These are phyloP conservation scores for Cotesia chilonis DNA, from an alignment of 1,140 invertebrate genomes.

Conservation along the genomic window DNA sequence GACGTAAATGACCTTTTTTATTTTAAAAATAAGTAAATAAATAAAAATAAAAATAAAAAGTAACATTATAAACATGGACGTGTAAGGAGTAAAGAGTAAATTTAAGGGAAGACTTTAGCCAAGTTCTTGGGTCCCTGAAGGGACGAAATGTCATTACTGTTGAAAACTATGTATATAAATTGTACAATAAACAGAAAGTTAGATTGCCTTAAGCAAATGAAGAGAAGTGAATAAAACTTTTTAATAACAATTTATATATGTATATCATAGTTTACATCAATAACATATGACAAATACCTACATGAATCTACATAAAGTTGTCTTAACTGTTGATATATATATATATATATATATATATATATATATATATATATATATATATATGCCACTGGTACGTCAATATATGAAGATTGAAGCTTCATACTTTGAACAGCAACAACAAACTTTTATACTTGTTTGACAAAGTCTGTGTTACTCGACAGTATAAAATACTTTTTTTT, in stretches of 20 bases:
- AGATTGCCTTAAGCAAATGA: constrained; percentile 16
- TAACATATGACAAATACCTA: constrained; percentile 25
- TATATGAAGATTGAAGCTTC: too few relatives aligned
- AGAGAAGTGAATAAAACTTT: constrained; percentile 13
- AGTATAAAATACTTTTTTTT: too few relatives aligned
- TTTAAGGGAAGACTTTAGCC: too few relatives aligned
- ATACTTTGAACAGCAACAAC: not conserved
- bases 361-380: not conserved
- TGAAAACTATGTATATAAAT: not conserved
- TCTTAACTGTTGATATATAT: not conserved
- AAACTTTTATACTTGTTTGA: constrained; percentile 6
- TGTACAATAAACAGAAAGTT: constrained; percentile 17
- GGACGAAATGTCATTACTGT: not conserved
- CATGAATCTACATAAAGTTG: constrained; percentile 8
- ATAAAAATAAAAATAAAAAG: too few relatives aligned
- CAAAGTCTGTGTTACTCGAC: constrained; percentile 16
- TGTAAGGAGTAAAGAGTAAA: too few relatives aligned
- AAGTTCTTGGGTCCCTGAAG: too few relatives aligned
- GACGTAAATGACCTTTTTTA: too few relatives aligned
- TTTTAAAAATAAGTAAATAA: too few relatives aligned
- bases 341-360: too few relatives aligned
- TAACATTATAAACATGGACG: too few relatives aligned
- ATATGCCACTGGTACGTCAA: not conserved
- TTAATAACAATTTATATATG: not conserved
- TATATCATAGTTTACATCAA: constrained; percentile 13